These are phyloP conservation scores for Heterodera schachtii DNA, from an alignment of 1,140 invertebrate species.

Conservation along the genomic window DNA sequence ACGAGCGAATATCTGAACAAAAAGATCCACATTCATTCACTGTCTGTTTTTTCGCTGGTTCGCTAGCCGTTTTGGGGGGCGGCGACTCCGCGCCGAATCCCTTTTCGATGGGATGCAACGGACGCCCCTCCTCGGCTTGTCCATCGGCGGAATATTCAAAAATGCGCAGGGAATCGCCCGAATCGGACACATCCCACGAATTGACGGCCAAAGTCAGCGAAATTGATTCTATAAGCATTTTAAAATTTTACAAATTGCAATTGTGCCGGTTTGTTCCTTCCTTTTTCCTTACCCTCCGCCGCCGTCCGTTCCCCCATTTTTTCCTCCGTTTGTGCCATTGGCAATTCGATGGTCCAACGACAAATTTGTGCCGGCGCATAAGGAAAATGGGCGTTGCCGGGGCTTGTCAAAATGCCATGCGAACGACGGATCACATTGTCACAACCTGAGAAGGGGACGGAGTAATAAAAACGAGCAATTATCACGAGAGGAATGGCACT, in stretches of 20 bases:
- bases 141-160: conserved; percentile 82
- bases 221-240: background rate
- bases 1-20: conserved; percentile 77
- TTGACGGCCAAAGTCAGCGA: conserved; percentile 23
- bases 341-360: conserved; percentile 58
- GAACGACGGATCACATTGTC: conserved; percentile 53
- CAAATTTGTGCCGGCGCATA: conserved; percentile 59
- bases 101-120: conserved; percentile 82
- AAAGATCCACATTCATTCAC: background rate
- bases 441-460: conserved; percentile 43
- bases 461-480: background rate
- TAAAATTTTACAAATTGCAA: background rate
- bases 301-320: background rate
- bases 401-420: conserved; percentile 54
- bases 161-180: conserved; percentile 69
- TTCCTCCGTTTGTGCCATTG: conserved; percentile 33
- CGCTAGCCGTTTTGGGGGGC: conserved; percentile 76
- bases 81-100: conserved; percentile 80
- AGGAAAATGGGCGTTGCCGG: conserved; percentile 53
- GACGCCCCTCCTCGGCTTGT: conserved; percentile 77
- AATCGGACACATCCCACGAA: conserved; percentile 29
- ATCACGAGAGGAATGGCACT: too few species aligned
- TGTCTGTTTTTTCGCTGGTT: background rate
- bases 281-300: conserved; percentile 31
- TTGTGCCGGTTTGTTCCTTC: too few species aligned